These are phyloP conservation scores for Mustelus asterias DNA, from an alignment of 2,113 vertebrate genomes.

Conservation along the genomic window DNA sequence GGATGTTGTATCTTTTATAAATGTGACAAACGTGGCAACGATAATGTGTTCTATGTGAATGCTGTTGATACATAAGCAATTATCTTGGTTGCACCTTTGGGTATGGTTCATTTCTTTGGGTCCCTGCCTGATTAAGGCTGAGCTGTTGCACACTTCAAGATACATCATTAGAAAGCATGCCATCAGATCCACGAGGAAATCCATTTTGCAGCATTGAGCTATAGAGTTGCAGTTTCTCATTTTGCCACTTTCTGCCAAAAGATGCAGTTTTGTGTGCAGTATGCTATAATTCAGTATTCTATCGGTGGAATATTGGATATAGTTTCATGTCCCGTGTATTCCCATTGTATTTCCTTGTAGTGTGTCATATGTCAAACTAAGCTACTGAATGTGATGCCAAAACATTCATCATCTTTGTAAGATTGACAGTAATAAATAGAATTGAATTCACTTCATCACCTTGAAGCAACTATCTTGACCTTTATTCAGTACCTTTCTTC, in stretches of 20 bases:
- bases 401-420: neutral
- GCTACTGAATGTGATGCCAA: neutral
- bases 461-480: neutral
- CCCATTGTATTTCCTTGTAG: neutral
- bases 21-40: neutral
- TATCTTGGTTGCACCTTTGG: neutral
- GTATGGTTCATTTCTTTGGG: neutral
- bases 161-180: neutral
- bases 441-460: neutral
- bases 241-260: neutral
- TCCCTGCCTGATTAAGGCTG: neutral
- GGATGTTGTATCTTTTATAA: neutral
- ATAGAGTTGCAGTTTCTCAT: neutral
- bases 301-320: neutral
- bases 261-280: neutral
- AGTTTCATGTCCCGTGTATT: neutral
- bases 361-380: neutral
- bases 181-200: neutral
- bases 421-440: neutral
- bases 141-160: neutral
- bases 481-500: neutral
- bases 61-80: neutral
- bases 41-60: neutral
- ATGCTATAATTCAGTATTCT: neutral
- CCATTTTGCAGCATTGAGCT: neutral